A percentile compares a stretch with the other conserved stretches of the same genome.
Evolutionary conservation across 2,797 vertebrate genomes (phyloP).

Genomic region (Siniperca obscura): DNA sequence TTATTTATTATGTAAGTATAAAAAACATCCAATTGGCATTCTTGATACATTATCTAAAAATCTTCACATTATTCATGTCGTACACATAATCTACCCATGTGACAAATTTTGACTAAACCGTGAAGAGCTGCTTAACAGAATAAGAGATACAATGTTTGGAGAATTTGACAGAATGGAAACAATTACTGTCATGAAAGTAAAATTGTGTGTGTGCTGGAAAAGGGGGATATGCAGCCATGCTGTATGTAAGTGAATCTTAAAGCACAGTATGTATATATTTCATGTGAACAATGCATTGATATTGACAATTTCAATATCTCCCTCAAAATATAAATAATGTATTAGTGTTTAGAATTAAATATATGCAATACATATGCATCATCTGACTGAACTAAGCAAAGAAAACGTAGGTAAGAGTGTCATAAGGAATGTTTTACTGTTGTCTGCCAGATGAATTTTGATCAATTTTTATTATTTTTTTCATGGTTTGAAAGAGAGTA

Average conservation of each 20-base stretch:
- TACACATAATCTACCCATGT: not conserved
- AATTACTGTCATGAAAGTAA: not conserved
- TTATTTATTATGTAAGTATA: not conserved
- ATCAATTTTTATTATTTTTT: too few species aligned
- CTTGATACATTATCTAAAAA: not conserved
- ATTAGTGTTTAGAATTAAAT: not conserved
- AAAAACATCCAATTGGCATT: not conserved
- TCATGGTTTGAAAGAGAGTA: conserved; percentile 33
- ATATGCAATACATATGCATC: not conserved
- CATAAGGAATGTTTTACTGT: conserved; percentile 31
- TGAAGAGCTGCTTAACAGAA: not conserved
- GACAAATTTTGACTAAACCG: not conserved
- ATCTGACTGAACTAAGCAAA: conserved; percentile 5
- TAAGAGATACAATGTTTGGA: not conserved
- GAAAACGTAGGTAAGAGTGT: conserved; percentile 8
- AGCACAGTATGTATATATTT: not conserved
- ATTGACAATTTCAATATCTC: not conserved
- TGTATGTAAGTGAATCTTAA: not conserved
- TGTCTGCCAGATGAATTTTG: conserved; percentile 3
- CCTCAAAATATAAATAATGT: conserved; percentile 16
- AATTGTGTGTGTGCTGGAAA: not conserved
- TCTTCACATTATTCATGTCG: not conserved
- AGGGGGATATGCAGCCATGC: not conserved
- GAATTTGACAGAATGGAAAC: not conserved
- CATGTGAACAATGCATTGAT: not conserved